phyloP scores from a whole-genome alignment of 2,888 invertebrate species.

The Melieria crassipennis region DNA sequence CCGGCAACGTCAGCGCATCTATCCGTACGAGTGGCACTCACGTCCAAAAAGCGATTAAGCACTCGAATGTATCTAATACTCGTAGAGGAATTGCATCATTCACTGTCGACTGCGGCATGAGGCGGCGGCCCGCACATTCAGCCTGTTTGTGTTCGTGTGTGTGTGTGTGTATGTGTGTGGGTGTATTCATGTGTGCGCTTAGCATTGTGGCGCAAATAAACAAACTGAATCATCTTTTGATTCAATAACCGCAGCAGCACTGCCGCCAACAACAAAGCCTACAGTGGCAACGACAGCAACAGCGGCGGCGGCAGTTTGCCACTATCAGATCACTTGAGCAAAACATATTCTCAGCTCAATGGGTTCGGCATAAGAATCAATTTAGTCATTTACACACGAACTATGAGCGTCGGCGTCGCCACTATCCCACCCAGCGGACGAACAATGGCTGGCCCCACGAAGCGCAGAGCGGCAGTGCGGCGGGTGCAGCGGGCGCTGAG shows the following conservation, averaged over 20 bases:
- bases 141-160: too few species aligned
- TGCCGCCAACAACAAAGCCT: neutral
- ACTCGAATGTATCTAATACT: constrained; percentile 34
- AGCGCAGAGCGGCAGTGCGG: neutral
- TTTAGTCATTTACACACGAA: constrained; percentile 17
- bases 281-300: constrained; percentile 4
- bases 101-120: neutral
- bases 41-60: constrained; percentile 34
- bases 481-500: neutral
- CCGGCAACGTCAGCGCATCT: neutral
- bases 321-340: constrained; percentile 44
- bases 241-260: constrained; percentile 25
- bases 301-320: constrained; percentile 4
- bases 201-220: constrained; percentile 21
- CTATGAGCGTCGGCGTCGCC: neutral
- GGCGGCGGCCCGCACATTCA: too few species aligned
- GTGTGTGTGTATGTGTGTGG: constrained; percentile 8
- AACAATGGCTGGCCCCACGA: too few species aligned
- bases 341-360: constrained; percentile 38
- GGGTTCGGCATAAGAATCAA: constrained; percentile 21
- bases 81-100: constrained; percentile 3
- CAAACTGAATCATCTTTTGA: constrained; percentile 41
- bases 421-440: too few species aligned
- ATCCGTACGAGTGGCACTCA: constrained; percentile 30
- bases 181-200: constrained; percentile 9